phyloP scores from a whole-genome alignment of 2,888 invertebrate genomes.

The Aspidapion aeneum region DNA sequence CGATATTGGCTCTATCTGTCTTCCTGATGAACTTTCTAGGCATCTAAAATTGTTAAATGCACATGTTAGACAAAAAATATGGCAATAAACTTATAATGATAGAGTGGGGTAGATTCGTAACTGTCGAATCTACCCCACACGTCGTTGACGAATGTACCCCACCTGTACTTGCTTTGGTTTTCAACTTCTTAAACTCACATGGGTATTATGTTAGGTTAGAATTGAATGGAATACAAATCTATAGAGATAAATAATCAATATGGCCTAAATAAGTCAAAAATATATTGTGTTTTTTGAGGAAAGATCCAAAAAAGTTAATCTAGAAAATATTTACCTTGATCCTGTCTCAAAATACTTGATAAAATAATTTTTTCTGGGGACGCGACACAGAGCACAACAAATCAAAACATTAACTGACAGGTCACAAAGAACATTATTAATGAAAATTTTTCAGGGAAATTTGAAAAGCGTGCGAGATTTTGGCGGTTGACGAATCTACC shows the following conservation, averaged over 20 bases:
- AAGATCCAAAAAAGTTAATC: neutral
- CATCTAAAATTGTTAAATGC: constrained; percentile 9
- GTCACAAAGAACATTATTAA: no score
- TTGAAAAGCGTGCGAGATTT: no score
- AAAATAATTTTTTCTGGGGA: no score
- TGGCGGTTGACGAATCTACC: no score
- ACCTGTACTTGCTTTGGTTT: neutral
- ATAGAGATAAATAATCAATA: constrained; percentile 5
- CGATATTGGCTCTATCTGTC: constrained; percentile 11
- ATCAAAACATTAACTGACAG: no score
- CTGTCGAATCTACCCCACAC: constrained; percentile 5
- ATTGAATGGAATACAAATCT: neutral
- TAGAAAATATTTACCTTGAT: constrained; percentile 12
- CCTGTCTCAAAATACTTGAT: neutral
- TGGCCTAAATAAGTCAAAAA: neutral
- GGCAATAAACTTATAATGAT: neutral
- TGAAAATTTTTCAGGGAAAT: no score
- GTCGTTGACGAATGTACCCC: constrained; percentile 10
- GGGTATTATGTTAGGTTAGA: constrained; percentile 4
- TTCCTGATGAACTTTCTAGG: constrained; percentile 10
- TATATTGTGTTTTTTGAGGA: constrained; percentile 3
- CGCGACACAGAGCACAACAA: no score
- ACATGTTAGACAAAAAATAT: no score
- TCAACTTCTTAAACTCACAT: neutral
- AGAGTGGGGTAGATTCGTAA: constrained; percentile 6